Percentiles rank a stretch among this genome's conserved stretches.
Evolutionary conservation across 2,113 vertebrate species (phyloP).

Genomic region (Gymnorhina tibicen): DNA sequence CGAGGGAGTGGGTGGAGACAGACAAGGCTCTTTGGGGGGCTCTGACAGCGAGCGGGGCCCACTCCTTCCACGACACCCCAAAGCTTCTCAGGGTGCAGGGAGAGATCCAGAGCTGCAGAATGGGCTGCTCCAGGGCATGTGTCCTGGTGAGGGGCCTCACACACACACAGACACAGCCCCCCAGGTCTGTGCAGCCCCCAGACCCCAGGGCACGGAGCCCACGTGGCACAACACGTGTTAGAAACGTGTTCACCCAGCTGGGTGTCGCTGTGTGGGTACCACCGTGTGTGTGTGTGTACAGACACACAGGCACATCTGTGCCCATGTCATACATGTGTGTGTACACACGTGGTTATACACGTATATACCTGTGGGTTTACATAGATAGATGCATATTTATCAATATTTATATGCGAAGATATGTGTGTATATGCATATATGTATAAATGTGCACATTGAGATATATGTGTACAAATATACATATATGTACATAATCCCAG

Average conservation of each 20-base stretch:
- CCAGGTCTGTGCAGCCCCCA: neutral
- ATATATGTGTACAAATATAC: neutral
- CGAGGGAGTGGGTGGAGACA: accelerated
- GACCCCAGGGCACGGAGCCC: neutral
- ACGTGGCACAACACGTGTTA: accelerated
- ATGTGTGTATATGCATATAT: too few species aligned
- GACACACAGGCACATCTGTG: neutral
- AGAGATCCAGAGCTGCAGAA: neutral
- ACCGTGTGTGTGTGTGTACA: neutral
- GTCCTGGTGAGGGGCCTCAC: neutral
- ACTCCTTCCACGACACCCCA: accelerated
- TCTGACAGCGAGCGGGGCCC: accelerated
- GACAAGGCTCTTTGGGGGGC: accelerated
- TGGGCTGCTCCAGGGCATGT: neutral
- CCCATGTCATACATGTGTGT: accelerated
- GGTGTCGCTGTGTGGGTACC: too few species aligned
- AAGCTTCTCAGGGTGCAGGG: neutral
- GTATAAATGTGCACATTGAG: neutral
- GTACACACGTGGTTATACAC: neutral
- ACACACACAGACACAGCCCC: neutral
- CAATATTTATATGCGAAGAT: neutral
- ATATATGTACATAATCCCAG: neutral
- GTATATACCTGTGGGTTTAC: accelerated
- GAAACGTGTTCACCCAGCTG: accelerated
- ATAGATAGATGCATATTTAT: neutral